Base-by-base conservation (phyloP, 2,797 vertebrate species). In the Hydrocynus forskahlii region DNA sequence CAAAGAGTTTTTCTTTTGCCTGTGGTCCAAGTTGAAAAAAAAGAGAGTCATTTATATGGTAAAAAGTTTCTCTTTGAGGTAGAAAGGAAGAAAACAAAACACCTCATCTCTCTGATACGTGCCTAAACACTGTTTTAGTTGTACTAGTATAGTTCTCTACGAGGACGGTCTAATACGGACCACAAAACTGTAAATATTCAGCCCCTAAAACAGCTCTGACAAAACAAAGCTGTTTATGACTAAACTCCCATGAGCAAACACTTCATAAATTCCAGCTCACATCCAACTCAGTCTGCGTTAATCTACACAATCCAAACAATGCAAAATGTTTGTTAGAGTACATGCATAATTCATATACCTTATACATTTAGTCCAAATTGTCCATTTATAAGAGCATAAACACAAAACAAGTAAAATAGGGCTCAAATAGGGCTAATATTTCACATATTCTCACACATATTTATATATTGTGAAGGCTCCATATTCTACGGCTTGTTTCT, bases 311-410 rank as follows among this genome's bases (percentile, higher is more conserved):
- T 81, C 88, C 68, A 81, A 87, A 84, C 67, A 87, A 83, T 68
- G 72, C 76, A 84, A 85, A 88, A 89, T 79, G 80, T 68, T 81
- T 40, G 76, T 88, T 89, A 82, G 40, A 78, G 84, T 84, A 25
- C 66, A 89, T 92, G 87, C 78, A 92, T 92, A 89, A 92, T 93
- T 90, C 12, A 88, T 87, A 57, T 10, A 79, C 89, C 84, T 87
- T 69, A 84, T 76, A 85, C 76, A 83, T 83, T 85, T 90, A 81
- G 86, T 78, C 91, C 52, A 91, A 91, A 91, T 90, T 91, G 89
- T 89, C 88, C 86, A 91, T 88, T 90, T 91, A 86, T 91, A 86
- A 93, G 92, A 92, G 86, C 86, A 88, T 87, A 88, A 89, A 89
- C 89, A 86, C 82, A 76, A n/a, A n/a, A n/a, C n/a, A n/a, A n/a